A percentile compares a stretch with the other conserved stretches of the same genome.
Evolutionary conservation across 92 coral and sea anemone species (phyloP).

Genomic region (Chrysogorgia sp.): DNA sequence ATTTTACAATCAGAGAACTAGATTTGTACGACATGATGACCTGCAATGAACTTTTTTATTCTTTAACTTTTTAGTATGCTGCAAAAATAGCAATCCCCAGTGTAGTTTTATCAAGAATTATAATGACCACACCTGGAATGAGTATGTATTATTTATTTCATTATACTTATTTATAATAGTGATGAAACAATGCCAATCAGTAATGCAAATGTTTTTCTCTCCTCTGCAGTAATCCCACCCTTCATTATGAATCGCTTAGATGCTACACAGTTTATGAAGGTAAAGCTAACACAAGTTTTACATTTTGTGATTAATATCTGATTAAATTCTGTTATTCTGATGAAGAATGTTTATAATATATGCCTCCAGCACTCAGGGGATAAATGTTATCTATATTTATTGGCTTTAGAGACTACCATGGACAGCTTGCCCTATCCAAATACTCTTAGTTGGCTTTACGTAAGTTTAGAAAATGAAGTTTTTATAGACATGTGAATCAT

Average conservation of each 20-base stretch:
- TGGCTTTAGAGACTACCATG: conserved; percentile 74
- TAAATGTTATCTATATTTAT: too few relatives aligned
- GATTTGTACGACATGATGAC: too few relatives aligned
- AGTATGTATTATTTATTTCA: conserved; percentile 64
- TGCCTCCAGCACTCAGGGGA: too few relatives aligned
- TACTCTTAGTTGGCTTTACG: conserved; percentile 85
- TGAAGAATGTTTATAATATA: too few relatives aligned
- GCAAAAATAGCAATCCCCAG: conserved; percentile 94
- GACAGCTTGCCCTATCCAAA: conserved; percentile 92
- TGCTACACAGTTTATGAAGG: conserved; percentile 88
- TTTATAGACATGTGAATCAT: too few relatives aligned
- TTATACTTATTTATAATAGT: neutral
- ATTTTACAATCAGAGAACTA: too few relatives aligned
- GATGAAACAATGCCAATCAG: neutral
- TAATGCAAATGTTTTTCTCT: neutral
- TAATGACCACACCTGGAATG: conserved; percentile 98
- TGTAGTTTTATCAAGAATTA: conserved; percentile 89
- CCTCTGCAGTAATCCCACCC: conserved; percentile 82
- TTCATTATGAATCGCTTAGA: conserved; percentile 89
- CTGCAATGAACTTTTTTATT: too few relatives aligned
- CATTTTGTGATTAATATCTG: too few relatives aligned
- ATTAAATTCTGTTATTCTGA: too few relatives aligned
- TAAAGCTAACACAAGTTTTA: too few relatives aligned
- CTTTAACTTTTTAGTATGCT: conserved; percentile 69
- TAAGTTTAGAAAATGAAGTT: conserved; percentile 42